Evolutionary conservation across 2,113 vertebrate genomes (phyloP).

Genomic region (Ariopsis seemanni): DNA sequence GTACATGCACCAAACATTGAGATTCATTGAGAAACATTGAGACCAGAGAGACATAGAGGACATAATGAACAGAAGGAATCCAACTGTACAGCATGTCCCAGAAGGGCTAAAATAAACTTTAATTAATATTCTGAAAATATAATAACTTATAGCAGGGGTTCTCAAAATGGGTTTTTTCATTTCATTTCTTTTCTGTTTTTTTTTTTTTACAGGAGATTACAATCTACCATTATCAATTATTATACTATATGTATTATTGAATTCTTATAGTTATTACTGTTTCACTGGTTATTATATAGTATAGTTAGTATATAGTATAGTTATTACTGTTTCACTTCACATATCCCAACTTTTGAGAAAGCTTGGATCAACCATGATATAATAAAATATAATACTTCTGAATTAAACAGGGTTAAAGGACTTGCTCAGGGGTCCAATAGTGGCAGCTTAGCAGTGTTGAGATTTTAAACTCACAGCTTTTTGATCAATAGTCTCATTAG

Average conservation of each 20-base stretch:
- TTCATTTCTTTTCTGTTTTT: background rate
- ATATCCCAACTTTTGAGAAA: background rate
- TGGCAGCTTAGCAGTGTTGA: background rate
- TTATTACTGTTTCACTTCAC: background rate
- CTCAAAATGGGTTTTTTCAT: background rate
- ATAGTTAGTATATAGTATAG: too few relatives aligned
- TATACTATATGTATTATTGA: background rate
- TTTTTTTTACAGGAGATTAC: background rate
- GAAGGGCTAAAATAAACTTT: background rate
- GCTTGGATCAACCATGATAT: background rate
- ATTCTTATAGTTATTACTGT: background rate
- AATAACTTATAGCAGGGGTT: background rate
- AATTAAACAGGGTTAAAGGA: background rate
- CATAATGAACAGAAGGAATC: background rate
- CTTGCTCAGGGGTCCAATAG: background rate
- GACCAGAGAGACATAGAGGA: conserved; percentile 17
- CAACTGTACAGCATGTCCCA: background rate
- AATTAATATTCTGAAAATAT: background rate
- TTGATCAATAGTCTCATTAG: background rate
- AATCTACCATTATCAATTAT: background rate
- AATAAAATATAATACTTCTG: background rate
- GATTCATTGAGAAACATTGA: too few relatives aligned
- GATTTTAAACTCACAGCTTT: background rate
- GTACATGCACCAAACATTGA: background rate
- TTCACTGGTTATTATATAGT: too few relatives aligned